Evolutionary conservation across 2,888 invertebrate species (phyloP).

Genomic region (Dicyrtoma fusca): DNA sequence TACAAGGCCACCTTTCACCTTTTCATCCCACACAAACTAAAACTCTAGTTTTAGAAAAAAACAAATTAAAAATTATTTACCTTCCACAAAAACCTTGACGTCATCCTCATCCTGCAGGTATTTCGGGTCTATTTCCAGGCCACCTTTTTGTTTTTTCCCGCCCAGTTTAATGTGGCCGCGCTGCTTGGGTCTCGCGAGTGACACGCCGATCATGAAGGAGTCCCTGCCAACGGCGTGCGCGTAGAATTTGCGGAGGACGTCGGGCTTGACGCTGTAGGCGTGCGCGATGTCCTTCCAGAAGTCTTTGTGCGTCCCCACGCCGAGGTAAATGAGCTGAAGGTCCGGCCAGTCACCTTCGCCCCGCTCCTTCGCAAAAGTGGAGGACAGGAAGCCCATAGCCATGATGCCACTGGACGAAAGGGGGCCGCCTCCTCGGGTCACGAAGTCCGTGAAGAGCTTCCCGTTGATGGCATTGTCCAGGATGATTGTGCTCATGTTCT

Average conservation of each 20-base stretch:
- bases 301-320: constrained; percentile 38
- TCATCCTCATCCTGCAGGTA: constrained; percentile 51
- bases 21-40: too few species aligned
- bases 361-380: constrained; percentile 39
- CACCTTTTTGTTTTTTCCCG: constrained; percentile 27
- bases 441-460: constrained; percentile 35
- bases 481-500: constrained; percentile 33
- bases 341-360: constrained; percentile 49
- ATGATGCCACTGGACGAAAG: constrained; percentile 39
- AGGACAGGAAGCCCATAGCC: constrained; percentile 45
- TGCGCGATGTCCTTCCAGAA: constrained; percentile 41
- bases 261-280: constrained; percentile 40
- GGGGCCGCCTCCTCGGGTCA: constrained; percentile 41
- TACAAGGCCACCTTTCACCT: too few species aligned
- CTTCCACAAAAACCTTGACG: constrained; percentile 43
- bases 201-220: constrained; percentile 41
- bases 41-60: too few species aligned
- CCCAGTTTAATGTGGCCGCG: constrained; percentile 43
- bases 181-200: constrained; percentile 43
- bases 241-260: constrained; percentile 41
- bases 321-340: constrained; percentile 43
- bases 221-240: constrained; percentile 42
- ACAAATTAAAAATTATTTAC: constrained; percentile 35
- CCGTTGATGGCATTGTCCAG: constrained; percentile 46
- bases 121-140: constrained; percentile 45